Evolutionary conservation across 2,888 invertebrate species (phyloP).

Genomic region (Acanthoscelides obtectus): DNA sequence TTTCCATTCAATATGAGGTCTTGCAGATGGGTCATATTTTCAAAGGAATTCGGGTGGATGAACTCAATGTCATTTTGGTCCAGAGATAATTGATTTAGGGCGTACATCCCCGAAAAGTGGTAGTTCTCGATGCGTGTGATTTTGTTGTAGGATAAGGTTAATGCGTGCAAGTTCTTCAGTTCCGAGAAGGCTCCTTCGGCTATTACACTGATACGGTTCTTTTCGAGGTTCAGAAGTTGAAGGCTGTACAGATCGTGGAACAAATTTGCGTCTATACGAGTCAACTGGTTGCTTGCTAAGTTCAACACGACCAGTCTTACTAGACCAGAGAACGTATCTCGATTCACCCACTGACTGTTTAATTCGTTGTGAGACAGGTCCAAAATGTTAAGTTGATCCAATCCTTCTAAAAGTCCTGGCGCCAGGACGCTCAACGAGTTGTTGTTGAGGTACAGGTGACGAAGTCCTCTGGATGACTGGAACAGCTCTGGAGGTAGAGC

Average conservation of each 20-base stretch:
- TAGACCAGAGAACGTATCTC: constrained; percentile 71
- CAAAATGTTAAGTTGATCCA: constrained; percentile 68
- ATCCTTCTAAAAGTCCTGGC: constrained; percentile 67
- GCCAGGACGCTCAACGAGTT: constrained; percentile 72
- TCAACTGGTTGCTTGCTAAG: constrained; percentile 67
- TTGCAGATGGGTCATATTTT: constrained; percentile 72
- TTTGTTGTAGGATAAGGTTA: constrained; percentile 69
- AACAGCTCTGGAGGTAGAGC: constrained; percentile 76
- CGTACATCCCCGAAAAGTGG: constrained; percentile 69
- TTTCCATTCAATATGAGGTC: constrained; percentile 75
- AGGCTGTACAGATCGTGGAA: constrained; percentile 72
- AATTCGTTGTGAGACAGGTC: constrained; percentile 72
- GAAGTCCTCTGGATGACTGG: constrained; percentile 65
- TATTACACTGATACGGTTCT: constrained; percentile 65
- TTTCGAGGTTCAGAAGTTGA: constrained; percentile 69
- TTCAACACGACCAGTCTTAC: constrained; percentile 70
- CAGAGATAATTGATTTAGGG: constrained; percentile 67
- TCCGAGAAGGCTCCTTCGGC: constrained; percentile 71
- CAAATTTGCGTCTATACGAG: constrained; percentile 64
- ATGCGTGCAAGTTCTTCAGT: constrained; percentile 70
- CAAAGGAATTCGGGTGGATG: constrained; percentile 67
- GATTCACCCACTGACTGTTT: constrained; percentile 72
- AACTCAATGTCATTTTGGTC: constrained; percentile 69
- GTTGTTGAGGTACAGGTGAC: constrained; percentile 70
- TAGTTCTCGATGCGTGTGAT: constrained; percentile 63